Evolutionary conservation across 2,888 invertebrate genomes (phyloP), one percentile per base, ranked within the genome.

Genomic region (Tipula unca): DNA sequence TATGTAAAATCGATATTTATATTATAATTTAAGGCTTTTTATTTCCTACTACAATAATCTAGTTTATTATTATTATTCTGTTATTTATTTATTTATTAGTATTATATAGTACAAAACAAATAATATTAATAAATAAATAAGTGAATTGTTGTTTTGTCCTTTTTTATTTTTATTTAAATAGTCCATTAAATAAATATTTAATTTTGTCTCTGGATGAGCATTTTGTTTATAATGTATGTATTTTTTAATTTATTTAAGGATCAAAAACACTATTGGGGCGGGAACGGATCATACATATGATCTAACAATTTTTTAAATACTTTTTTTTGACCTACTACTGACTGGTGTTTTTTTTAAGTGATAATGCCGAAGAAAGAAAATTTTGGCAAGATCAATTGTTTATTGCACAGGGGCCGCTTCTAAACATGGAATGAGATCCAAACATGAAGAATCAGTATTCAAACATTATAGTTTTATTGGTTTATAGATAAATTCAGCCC

Each of bases 1-100:
- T 69, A 69, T 69, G 69, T 69, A 69, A 69, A 69, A 69, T 69
- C 69, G 69, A 69, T 69, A 69, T 69, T 69, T 69, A 54, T 69
- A 69, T 69, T 69, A 69, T 69, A 69, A 69, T 69, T 69, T 69
- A 69, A 69, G 69, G 69, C 69, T 69, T 20, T 69, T 69, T 69
- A 69, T 69, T 69, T 69, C 69, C 69, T 69, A 69, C 69, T 69
- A 69, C 69, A 69, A 25, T 69, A 69, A 25, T 25, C 20, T 69
- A 69, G 10, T 69, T 25, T 69, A 69, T 69, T 25, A 69, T 69
- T 69, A 54, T 54, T 54, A 54, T 54, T 69, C 25, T 69, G 69
- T 69, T 69, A 69, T 69, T 69, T 69, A 69, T 69, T 69, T 69
- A 69, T 10, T 69, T 69, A 69, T 69, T 69, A 69, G 25, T 69